Conservation (phyloP, 1,140 invertebrate genomes). For the Caenorhabditis tropicalis region DNA sequence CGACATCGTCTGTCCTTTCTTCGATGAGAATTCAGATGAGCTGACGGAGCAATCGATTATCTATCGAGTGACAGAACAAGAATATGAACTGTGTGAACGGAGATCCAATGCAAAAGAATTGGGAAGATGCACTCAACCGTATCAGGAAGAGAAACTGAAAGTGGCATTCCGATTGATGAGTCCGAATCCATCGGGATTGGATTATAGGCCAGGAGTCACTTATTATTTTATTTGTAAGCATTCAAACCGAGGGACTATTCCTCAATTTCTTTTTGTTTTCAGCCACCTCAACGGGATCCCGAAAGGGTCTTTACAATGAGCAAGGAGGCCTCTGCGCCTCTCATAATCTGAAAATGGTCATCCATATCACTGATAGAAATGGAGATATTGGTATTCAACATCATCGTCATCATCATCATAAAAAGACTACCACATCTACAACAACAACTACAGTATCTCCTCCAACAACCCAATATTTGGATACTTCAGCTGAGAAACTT, state of each 20-base stretch:
- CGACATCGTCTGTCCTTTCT: constrained; percentile 48
- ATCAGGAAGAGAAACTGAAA: constrained; percentile 39
- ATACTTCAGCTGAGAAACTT: neutral
- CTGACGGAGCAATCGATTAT: constrained; percentile 46
- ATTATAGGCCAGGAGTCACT: constrained; percentile 49
- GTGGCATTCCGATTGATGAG: constrained; percentile 32
- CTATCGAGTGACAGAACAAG: constrained; percentile 43
- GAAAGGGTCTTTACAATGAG: constrained; percentile 35
- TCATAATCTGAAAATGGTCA: constrained; percentile 53
- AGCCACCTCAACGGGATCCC: constrained; percentile 50
- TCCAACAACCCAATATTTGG: neutral
- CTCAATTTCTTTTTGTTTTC: neutral
- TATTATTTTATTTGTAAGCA: constrained; percentile 53
- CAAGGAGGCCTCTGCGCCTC: constrained; percentile 47
- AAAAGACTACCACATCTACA: constrained; percentile 21
- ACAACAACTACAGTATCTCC: neutral
- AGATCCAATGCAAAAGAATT: constrained; percentile 45
- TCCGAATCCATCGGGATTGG: constrained; percentile 43
- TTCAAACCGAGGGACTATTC: neutral
- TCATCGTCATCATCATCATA: constrained; percentile 48
- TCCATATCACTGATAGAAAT: constrained; percentile 49
- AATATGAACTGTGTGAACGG: constrained; percentile 44
- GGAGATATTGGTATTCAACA: constrained; percentile 45
- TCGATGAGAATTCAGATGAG: neutral
- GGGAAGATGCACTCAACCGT: constrained; percentile 44